These are phyloP conservation scores for Lepisosteus osseus DNA, from an alignment of 2,113 vertebrate genomes.

Conservation along the genomic window DNA sequence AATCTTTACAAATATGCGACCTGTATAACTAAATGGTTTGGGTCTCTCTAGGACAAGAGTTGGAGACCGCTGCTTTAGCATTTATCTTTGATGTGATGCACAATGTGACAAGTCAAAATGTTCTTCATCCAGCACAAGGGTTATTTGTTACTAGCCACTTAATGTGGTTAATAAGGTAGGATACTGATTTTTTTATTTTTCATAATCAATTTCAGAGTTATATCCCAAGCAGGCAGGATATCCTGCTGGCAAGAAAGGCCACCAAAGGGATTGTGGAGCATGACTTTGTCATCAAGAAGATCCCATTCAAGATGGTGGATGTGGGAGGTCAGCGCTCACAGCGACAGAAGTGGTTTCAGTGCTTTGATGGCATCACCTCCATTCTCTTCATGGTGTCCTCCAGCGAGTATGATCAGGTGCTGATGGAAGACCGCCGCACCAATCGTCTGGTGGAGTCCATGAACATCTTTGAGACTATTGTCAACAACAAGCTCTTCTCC, in stretches of 20 bases:
- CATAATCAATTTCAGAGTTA: conserved; percentile 71
- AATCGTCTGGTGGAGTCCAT: conserved; percentile 93
- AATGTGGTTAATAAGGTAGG: too few species aligned
- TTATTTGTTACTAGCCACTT: too few species aligned
- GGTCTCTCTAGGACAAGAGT: too few species aligned
- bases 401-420: conserved; percentile 90
- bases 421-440: conserved; percentile 95
- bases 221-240: conserved; percentile 89
- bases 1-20: too few species aligned
- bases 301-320: conserved; percentile 97
- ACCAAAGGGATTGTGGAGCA: conserved; percentile 96
- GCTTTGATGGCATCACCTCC: conserved; percentile 93
- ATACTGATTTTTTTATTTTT: not conserved
- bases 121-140: too few species aligned
- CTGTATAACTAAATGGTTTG: too few species aligned
- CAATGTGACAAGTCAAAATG: too few species aligned
- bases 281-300: conserved; percentile 95
- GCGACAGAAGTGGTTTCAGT: conserved; percentile 98
- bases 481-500: conserved; percentile 97
- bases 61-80: too few species aligned
- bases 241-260: conserved; percentile 89
- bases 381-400: conserved; percentile 97
- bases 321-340: conserved; percentile 94
- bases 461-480: conserved; percentile 98
- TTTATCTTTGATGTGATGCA: too few species aligned